Conservation (phyloP, 2,113 vertebrate genomes). For the Malurus melanocephalus region DNA sequence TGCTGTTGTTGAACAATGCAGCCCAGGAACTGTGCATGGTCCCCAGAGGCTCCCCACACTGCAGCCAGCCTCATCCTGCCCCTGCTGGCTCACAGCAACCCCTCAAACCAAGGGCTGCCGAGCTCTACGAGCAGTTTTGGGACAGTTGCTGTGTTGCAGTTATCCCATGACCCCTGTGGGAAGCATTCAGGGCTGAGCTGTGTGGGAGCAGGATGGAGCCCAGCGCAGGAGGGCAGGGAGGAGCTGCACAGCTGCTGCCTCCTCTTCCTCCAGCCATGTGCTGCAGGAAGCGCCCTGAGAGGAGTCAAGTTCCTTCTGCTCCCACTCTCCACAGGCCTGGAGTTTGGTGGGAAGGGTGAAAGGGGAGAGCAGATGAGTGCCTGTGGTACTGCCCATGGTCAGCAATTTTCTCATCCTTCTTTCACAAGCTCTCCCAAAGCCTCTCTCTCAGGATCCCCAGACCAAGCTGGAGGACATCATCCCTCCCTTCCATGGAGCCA, state of each 20-base stretch:
- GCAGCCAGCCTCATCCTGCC: background rate
- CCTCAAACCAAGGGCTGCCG: fast-evolving
- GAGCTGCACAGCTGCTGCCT: background rate
- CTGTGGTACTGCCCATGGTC: background rate
- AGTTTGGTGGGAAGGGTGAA: background rate
- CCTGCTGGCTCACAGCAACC: background rate
- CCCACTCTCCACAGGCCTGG: background rate
- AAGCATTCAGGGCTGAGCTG: fast-evolving
- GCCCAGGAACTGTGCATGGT: background rate
- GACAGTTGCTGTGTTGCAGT: fast-evolving
- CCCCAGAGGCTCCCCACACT: background rate
- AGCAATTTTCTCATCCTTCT: background rate
- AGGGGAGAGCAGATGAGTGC: background rate
- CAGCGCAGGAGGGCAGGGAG: fast-evolving
- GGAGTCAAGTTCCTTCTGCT: background rate
- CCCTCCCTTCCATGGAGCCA: background rate
- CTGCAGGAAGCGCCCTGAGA: background rate
- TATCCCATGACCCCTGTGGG: background rate
- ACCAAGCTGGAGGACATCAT: fast-evolving
- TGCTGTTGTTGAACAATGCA: background rate
- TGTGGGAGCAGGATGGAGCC: fast-evolving
- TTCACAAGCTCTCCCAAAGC: background rate
- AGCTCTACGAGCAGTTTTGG: fast-evolving
- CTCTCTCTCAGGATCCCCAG: background rate
- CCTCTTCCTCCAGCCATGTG: fast-evolving